Conservation (phyloP, 2,888 invertebrate species). For the Platerodrilus igneus region DNA sequence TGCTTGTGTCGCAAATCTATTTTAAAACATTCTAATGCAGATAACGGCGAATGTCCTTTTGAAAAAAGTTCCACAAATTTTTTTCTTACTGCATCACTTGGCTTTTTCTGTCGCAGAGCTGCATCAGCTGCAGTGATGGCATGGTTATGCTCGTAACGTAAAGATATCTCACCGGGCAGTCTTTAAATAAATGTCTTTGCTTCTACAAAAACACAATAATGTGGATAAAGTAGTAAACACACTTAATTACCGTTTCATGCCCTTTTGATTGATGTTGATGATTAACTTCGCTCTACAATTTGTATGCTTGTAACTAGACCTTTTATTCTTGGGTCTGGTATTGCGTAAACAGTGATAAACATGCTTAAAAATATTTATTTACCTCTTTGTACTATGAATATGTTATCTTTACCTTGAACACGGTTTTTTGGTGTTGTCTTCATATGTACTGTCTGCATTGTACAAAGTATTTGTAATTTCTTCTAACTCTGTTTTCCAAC, state of each 20-base stretch:
- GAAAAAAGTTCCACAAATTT: not conserved
- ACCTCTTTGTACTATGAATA: too few relatives aligned
- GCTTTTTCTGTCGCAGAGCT: not conserved
- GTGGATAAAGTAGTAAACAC: not conserved
- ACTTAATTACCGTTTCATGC: not conserved
- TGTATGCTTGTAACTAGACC: too few relatives aligned
- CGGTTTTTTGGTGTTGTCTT: too few relatives aligned
- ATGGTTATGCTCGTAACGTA: not conserved
- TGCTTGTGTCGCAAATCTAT: not conserved
- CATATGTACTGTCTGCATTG: too few relatives aligned
- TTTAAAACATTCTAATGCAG: not conserved
- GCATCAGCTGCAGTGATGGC: not conserved
- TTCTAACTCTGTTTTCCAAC: too few relatives aligned
- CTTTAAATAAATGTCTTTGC: constrained; percentile 1
- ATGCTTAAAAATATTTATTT: not conserved
- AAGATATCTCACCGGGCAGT: not conserved
- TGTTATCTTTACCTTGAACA: too few relatives aligned
- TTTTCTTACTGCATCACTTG: not conserved
- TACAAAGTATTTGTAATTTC: too few relatives aligned
- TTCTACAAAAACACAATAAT: not conserved
- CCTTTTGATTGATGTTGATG: too few relatives aligned
- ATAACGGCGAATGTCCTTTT: not conserved
- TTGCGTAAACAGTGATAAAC: not conserved
- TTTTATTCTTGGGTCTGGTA: not conserved
- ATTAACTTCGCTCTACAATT: too few relatives aligned